Evolutionary conservation across 2,888 invertebrate species (phyloP).

Genomic region (Epirrhoe tristata): DNA sequence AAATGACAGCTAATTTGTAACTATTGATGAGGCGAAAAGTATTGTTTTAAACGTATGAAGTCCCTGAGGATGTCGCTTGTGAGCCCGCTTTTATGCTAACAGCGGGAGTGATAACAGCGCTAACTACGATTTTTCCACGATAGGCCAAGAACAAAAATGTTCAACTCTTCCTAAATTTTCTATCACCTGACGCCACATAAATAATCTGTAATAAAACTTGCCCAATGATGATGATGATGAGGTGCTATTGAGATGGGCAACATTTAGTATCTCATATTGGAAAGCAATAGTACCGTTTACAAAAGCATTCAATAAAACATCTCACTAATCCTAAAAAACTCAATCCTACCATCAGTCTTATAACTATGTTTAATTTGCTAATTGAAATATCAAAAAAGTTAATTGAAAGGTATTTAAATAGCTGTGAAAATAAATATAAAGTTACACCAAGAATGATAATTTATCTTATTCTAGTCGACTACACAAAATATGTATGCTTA

Average conservation of each 20-base stretch:
- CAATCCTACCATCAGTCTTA: slow-evolving; percentile 80
- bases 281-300: slow-evolving; percentile 72
- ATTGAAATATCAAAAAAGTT: slow-evolving; percentile 51
- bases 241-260: slow-evolving; percentile 22
- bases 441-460: slow-evolving; percentile 60
- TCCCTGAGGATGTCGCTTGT: not conserved
- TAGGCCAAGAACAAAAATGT: not conserved
- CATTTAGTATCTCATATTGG: too few relatives aligned
- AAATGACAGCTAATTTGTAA: not conserved
- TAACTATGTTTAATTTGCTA: slow-evolving; percentile 71
- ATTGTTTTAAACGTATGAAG: not conserved
- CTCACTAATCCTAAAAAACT: slow-evolving; percentile 55
- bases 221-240: not conserved
- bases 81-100: too few relatives aligned
- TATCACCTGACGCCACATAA: not conserved
- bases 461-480: slow-evolving; percentile 70
- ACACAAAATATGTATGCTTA: slow-evolving; percentile 71
- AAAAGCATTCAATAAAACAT: slow-evolving; percentile 52
- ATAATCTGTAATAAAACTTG: too few relatives aligned
- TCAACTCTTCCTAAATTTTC: not conserved
- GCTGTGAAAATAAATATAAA: slow-evolving; percentile 59
- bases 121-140: too few relatives aligned
- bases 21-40: not conserved
- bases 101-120: too few relatives aligned
- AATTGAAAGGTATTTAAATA: slow-evolving; percentile 50